Conservation (phyloP, 2,888 invertebrate species). For the Papilio elwesi region DNA sequence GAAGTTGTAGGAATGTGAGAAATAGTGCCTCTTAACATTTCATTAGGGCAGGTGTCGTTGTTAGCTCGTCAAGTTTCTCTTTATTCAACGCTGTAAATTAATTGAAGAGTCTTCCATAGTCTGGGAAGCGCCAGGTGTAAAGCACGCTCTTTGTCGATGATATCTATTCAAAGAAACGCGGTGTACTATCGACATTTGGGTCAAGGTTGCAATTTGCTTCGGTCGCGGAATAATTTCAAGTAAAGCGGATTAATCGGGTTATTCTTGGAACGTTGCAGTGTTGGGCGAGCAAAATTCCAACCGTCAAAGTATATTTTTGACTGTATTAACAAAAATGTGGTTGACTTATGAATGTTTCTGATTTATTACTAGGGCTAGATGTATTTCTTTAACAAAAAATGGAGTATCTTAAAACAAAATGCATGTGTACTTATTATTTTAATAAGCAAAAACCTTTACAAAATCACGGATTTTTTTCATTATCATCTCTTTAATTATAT, state of each 20-base stretch:
- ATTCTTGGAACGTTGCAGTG: constrained; percentile 8
- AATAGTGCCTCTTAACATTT: neutral
- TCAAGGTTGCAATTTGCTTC: constrained; percentile 46
- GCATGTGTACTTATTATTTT: no score
- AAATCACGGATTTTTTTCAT: no score
- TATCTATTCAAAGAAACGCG: constrained; percentile 28
- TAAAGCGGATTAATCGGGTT: constrained; percentile 29
- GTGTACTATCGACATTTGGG: constrained; percentile 32
- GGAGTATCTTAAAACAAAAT: no score
- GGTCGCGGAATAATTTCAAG: constrained; percentile 27
- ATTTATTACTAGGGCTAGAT: no score
- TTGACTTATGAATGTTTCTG: no score
- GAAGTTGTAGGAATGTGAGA: no score
- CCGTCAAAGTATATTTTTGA: no score
- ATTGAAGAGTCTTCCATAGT: constrained; percentile 23
- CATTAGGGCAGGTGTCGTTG: neutral
- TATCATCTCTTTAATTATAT: no score
- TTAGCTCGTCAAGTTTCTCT: neutral
- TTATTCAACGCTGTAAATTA: constrained; percentile 9
- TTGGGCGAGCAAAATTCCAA: neutral
- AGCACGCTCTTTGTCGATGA: constrained; percentile 28
- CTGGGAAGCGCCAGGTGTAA: constrained; percentile 32
- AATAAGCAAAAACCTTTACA: no score
- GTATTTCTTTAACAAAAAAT: no score
- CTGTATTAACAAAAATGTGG: no score